Conservation (phyloP, 2,888 invertebrate genomes). For the Thymelicus acteon region DNA sequence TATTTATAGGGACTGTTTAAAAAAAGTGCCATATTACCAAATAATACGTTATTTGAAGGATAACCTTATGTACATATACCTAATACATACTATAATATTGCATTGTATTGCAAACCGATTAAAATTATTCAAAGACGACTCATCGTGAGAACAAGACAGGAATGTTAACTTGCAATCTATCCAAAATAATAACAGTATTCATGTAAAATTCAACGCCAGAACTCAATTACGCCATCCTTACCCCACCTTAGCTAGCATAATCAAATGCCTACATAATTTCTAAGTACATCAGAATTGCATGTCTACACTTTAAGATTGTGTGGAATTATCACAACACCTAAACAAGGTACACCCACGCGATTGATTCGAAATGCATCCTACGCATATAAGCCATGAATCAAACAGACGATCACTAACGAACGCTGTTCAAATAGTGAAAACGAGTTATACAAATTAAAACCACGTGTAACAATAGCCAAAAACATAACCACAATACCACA, state of each 20-base stretch:
- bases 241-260: constrained; percentile 6
- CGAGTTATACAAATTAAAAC: constrained; percentile 71
- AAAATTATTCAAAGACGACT: neutral
- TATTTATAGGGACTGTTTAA: no score
- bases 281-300: constrained; percentile 17
- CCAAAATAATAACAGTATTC: constrained; percentile 5
- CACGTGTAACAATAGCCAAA: constrained; percentile 63
- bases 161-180: neutral
- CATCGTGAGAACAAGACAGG: constrained; percentile 7
- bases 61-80: no score
- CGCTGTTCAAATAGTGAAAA: constrained; percentile 71
- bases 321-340: constrained; percentile 49
- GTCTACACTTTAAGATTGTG: constrained; percentile 42
- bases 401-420: constrained; percentile 79
- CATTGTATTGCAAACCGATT: neutral
- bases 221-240: constrained; percentile 9
- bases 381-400: constrained; percentile 67
- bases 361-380: constrained; percentile 66
- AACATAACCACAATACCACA: constrained; percentile 48
- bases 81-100: no score
- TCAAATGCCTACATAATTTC: constrained; percentile 28
- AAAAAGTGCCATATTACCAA: no score
- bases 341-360: constrained; percentile 54
- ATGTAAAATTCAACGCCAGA: neutral
- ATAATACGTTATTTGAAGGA: no score